phyloP scores from a whole-genome alignment of 2,113 vertebrate genomes.

The Oenanthe oenanthe region DNA sequence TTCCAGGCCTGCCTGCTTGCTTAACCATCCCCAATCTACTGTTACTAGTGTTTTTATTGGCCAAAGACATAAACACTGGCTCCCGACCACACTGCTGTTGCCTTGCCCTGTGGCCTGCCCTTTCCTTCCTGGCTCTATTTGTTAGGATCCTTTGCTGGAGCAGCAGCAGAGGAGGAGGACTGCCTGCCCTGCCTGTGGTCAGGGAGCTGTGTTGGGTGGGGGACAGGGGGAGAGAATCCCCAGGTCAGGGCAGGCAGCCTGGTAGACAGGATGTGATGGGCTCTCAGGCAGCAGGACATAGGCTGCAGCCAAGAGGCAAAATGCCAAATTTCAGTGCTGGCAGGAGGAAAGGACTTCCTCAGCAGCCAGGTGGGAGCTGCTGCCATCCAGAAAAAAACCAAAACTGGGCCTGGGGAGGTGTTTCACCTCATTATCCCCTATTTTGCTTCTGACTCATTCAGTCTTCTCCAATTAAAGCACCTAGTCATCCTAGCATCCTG shows the following conservation, averaged over 20 bases:
- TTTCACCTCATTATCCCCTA: neutral
- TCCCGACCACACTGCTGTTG: accelerated
- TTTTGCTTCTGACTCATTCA: neutral
- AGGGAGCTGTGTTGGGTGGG: neutral
- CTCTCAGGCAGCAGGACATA: neutral
- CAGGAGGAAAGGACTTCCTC: neutral
- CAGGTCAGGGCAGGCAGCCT: neutral
- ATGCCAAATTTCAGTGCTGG: neutral
- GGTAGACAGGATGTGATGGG: neutral
- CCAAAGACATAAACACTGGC: neutral
- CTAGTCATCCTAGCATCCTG: neutral
- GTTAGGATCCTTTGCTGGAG: neutral
- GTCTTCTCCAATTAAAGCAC: neutral
- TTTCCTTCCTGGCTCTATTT: neutral
- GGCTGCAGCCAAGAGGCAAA: neutral
- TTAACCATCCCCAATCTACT: neutral
- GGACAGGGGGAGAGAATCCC: accelerated
- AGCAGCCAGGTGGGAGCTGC: neutral
- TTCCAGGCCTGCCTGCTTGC: neutral
- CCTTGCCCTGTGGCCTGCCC: neutral
- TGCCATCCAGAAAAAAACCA: neutral
- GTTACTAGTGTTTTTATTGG: neutral
- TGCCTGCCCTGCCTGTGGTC: accelerated
- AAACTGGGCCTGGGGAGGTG: neutral
- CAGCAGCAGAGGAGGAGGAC: accelerated